Evolutionary conservation across 1,140 invertebrate species (phyloP), one percentile per base, ranked within the genome.

Genomic region (Nasonia giraulti): DNA sequence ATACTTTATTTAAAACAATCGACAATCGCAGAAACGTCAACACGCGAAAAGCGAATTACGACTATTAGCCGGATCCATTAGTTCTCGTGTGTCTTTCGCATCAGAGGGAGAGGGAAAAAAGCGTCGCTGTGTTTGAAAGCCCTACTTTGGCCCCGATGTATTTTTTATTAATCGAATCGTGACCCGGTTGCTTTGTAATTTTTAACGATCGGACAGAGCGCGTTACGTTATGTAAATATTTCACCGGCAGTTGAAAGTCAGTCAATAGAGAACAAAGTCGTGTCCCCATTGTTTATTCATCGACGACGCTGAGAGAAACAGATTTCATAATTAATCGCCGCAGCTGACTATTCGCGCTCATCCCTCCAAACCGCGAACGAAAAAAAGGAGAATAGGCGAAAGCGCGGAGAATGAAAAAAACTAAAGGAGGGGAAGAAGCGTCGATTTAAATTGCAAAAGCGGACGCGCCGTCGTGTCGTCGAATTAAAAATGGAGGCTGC

Each of bases 401-500:
- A 17, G 14, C 47, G 47, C 47, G 12, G 10, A 14, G 1, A 17
- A 33, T 71, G n/a, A 71, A 73, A 62, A n/a, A 62, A 62, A 37
- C 33, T 20, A 20, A 50, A 50, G 55, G 20, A 62, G 55, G 14
- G 20, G 1, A 31, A 73, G 14, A 11, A 33, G 69, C 33, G 23
- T 44, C 74, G 40, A 76, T 76, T 76, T 76, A 44, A 76, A 76
- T 76, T 76, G 74, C 74, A 76, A 76, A 76, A 44, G 44, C 33
- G 20, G 27, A 17, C 10, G 27, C 27, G 1, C 27, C 27, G 69
- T 14, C 27, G 37, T 40, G 69, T 37, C 10, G 69, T 44, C 33
- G 74, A 76, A 76, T 76, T 76, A 76, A 76, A 76, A 76, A 40
- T 76, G 14, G 74, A 76, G 40, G 14, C 37, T 76, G 20, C 33